Evolutionary conservation across 2,113 vertebrate species (phyloP).

Genomic region (Lophius piscatorius): DNA sequence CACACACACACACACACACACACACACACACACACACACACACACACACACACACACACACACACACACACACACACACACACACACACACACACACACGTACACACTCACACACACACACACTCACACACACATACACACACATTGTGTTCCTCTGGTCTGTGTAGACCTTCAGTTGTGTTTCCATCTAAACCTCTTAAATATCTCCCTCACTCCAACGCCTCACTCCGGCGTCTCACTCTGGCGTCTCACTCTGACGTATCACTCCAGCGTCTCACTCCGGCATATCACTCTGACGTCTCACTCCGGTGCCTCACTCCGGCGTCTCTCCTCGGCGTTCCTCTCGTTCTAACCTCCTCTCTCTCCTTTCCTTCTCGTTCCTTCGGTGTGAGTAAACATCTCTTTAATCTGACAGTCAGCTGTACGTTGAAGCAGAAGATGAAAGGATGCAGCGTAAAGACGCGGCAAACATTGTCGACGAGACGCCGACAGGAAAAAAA

Average conservation of each 20-base stretch:
- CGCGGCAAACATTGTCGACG: conserved; percentile 37
- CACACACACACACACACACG: background rate
- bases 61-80: background rate
- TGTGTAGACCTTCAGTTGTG: background rate
- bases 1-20: too few species aligned
- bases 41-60: background rate
- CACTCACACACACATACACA: background rate
- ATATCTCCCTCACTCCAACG: too few species aligned
- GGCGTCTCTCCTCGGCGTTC: background rate
- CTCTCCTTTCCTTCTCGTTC: background rate
- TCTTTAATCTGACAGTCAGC: conserved; percentile 43
- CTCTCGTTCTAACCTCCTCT: background rate
- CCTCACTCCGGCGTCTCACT: too few species aligned
- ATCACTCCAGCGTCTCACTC: too few species aligned
- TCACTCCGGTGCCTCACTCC: too few species aligned
- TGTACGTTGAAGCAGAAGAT: conserved; percentile 35
- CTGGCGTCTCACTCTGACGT: too few species aligned
- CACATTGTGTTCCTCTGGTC: background rate
- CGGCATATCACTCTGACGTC: too few species aligned
- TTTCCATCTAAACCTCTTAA: too few species aligned
- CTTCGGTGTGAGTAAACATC: conserved; percentile 26
- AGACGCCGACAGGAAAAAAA: conserved; percentile 11
- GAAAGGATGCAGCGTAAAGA: conserved; percentile 18
- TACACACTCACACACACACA: background rate
- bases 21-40: too few species aligned